These are phyloP conservation scores for Periophthalmus modestus DNA, from an alignment of 2,113 vertebrate species.

Conservation along the genomic window DNA sequence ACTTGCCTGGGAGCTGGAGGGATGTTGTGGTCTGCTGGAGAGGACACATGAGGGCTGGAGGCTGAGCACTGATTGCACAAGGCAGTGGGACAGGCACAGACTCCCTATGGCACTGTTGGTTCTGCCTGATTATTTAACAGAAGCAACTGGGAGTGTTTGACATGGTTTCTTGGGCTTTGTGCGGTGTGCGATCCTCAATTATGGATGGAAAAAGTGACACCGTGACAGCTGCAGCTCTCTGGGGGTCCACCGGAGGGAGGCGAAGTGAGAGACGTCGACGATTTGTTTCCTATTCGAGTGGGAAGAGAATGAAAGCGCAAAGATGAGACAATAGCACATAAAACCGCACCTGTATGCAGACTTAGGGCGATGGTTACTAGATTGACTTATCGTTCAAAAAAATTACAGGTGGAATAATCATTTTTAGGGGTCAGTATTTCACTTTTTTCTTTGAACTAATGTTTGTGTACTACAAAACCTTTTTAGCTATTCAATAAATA, in stretches of 20 bases:
- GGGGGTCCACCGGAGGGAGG: constrained; percentile 48
- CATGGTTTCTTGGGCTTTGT: constrained; percentile 74
- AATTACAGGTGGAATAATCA: too few species aligned
- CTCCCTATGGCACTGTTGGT: constrained; percentile 61
- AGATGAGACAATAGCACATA: constrained; percentile 40
- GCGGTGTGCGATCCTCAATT: constrained; percentile 69
- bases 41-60: constrained; percentile 8
- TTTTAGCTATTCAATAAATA: too few species aligned
- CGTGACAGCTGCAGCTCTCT: constrained; percentile 74
- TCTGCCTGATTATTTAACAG: constrained; percentile 75
- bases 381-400: too few species aligned
- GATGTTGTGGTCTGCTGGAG: neutral
- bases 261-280: constrained; percentile 29
- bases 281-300: constrained; percentile 51
- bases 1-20: constrained; percentile 4
- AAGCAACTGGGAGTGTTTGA: constrained; percentile 72
- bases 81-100: constrained; percentile 51
- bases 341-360: constrained; percentile 9
- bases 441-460: too few species aligned
- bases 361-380: neutral
- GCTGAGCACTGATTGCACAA: constrained; percentile 50
- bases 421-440: too few species aligned
- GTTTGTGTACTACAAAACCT: too few species aligned
- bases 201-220: constrained; percentile 73
- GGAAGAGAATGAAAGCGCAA: constrained; percentile 52